Conservation (phyloP, 2,113 vertebrate genomes). For the Chloroceryle aenea region DNA sequence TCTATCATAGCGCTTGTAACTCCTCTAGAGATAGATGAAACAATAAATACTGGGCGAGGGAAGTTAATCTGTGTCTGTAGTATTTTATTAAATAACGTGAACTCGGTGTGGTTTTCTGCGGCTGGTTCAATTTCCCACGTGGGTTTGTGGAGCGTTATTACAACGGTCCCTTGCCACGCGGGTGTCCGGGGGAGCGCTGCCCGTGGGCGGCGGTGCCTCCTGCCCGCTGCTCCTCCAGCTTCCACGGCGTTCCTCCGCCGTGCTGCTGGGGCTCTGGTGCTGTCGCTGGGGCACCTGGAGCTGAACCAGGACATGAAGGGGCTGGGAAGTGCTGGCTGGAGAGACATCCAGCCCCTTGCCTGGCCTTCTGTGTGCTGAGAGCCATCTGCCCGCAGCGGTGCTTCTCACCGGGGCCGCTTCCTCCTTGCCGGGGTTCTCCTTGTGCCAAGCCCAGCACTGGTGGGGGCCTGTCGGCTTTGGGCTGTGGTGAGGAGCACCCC, state of each 20-base stretch:
- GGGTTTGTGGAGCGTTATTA: neutral
- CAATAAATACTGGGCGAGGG: neutral
- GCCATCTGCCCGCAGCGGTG: fast-evolving
- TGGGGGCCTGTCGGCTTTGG: fast-evolving
- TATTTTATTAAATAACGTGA: neutral
- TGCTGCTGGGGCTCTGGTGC: neutral
- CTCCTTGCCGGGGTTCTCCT: neutral
- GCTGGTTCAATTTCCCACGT: neutral
- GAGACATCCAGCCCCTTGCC: too few species aligned
- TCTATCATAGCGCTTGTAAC: neutral
- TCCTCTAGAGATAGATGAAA: slow-evolving; percentile 24
- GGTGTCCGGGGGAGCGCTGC: neutral
- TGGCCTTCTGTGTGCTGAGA: fast-evolving
- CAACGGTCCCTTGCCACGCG: fast-evolving
- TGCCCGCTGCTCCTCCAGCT: too few species aligned
- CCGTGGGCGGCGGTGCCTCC: neutral
- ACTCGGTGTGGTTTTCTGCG: neutral
- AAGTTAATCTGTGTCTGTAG: neutral
- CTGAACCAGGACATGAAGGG: fast-evolving
- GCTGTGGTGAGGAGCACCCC: fast-evolving
- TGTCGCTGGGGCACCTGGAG: fast-evolving
- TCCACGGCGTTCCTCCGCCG: fast-evolving
- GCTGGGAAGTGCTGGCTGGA: neutral
- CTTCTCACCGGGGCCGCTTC: fast-evolving
- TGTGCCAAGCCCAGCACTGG: fast-evolving